Percentiles rank a stretch among this genome's conserved stretches.
These are phyloP conservation scores for Drosophila rufa DNA, from an alignment of 1,140 invertebrate genomes.

Conservation along the genomic window DNA sequence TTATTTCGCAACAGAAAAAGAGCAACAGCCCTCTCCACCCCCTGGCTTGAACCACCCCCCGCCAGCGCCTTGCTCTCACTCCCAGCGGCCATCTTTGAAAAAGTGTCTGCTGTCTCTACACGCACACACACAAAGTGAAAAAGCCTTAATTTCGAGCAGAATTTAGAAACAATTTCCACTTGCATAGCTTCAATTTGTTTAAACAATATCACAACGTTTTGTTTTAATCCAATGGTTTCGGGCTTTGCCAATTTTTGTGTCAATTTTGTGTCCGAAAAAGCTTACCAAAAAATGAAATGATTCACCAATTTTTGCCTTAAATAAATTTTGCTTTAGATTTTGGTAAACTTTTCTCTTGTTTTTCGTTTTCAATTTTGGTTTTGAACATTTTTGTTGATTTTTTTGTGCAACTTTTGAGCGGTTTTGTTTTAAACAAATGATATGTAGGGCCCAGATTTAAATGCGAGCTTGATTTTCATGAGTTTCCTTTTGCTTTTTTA, in stretches of 20 bases:
- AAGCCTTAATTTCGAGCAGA: slow-evolving; percentile 21
- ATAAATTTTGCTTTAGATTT: slow-evolving; percentile 45
- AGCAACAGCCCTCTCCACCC: slow-evolving; percentile 48
- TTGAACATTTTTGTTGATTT: slow-evolving; percentile 10
- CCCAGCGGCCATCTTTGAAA: slow-evolving; percentile 70
- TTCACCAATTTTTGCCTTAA: slow-evolving; percentile 51
- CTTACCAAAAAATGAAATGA: slow-evolving; percentile 53
- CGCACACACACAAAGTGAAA: slow-evolving; percentile 22
- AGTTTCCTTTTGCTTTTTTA: slow-evolving; percentile 58
- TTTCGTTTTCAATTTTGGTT: slow-evolving; percentile 23
- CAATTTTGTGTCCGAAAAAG: slow-evolving; percentile 29
- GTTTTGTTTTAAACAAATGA: slow-evolving; percentile 35
- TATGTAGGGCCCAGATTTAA: slow-evolving; percentile 13
- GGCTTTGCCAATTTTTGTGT: slow-evolving; percentile 32
- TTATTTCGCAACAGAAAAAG: slow-evolving; percentile 22
- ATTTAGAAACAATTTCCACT: background rate
- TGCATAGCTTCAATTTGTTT: slow-evolving; percentile 20
- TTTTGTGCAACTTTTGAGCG: slow-evolving; percentile 31
- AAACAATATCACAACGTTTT: slow-evolving; percentile 25
- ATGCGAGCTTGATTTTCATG: slow-evolving; percentile 35
- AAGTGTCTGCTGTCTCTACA: slow-evolving; percentile 39
- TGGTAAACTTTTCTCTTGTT: slow-evolving; percentile 66
- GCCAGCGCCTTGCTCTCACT: slow-evolving; percentile 17
- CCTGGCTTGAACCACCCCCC: slow-evolving; percentile 11
- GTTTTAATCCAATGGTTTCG: slow-evolving; percentile 10